Percentiles rank a stretch among this genome's conserved stretches.
Evolutionary conservation across 2,113 vertebrate species (phyloP).

Genomic region (Hippopotamus amphibius): DNA sequence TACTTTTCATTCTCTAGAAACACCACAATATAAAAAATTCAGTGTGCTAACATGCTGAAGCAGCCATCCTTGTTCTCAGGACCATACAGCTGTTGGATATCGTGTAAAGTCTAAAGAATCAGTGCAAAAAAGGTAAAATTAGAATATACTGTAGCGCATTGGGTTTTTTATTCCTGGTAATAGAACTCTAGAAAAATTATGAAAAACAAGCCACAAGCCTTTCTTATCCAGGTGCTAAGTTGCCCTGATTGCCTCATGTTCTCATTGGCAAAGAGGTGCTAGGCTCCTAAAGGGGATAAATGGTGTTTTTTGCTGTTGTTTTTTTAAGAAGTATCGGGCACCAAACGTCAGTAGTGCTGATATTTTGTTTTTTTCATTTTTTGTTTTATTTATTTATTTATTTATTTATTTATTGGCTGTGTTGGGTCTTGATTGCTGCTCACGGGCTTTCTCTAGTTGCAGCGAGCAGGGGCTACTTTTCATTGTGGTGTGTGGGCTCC

Average conservation of each 20-base stretch:
- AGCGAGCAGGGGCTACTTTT: too few relatives aligned
- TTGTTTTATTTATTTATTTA: too few relatives aligned
- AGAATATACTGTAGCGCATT: background rate
- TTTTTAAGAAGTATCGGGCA: too few relatives aligned
- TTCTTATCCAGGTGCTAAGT: background rate
- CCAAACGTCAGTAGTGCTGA: too few relatives aligned
- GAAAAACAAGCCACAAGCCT: background rate
- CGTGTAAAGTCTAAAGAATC: background rate
- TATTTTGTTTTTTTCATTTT: too few relatives aligned
- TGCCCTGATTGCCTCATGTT: background rate
- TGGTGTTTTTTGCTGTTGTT: background rate
- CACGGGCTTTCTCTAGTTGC: too few relatives aligned
- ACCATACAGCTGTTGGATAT: background rate
- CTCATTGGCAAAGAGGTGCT: background rate
- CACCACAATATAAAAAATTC: background rate
- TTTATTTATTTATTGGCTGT: too few relatives aligned
- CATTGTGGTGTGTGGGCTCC: too few relatives aligned
- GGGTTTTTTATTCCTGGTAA: background rate
- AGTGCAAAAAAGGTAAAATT: background rate
- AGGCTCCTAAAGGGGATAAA: background rate
- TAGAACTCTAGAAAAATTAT: background rate
- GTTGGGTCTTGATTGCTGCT: too few relatives aligned
- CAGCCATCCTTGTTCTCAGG: background rate
- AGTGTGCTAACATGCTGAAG: background rate
- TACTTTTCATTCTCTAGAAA: constrained; percentile 4